Base-by-base conservation (phyloP, 2,797 vertebrate species). In the Sparidentex hasta region DNA sequence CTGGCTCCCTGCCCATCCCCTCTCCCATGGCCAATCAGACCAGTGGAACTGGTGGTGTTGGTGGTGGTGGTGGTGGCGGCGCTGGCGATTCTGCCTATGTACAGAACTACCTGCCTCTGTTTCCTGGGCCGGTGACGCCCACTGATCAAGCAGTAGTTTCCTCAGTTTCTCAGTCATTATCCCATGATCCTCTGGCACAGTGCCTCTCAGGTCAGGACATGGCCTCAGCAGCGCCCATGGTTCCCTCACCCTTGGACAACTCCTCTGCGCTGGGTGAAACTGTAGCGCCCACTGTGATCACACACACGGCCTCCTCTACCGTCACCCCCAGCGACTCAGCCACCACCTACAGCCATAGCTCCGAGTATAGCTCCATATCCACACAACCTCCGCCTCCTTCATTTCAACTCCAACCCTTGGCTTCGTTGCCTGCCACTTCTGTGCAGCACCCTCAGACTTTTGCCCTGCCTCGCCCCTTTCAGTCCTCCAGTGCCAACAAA, bases 271-370 rank as follows among this genome's bases (percentile, higher is more conserved):
- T 90, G 74, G 86, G 87, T 25, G 96, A 87, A 78, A 85, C 81
- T 21, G 91, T 90, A 4, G 85, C 93, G 0, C 89, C 83, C 3
- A 90, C 95, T 0, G 96, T 97, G 74, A 96, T 95, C 76, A 97
- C 97, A 1, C 97, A 97, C 93, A 96, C 96, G 0, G 94, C 96
- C 18, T 95, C 97, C 0, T 93, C 97, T n/a, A 92, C 95, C 0
- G 91, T 95, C 57, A 96, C 95, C 0, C 94, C 95, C 17, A 95
- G 94, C 0, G 90, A 95, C 20, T 92, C 95, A 0, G 94, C 96
- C 88, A 93, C 96, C 85, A 95, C 96, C 86, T 96, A 97, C 87
- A 96, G 95, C 92, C 96, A 96, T 72, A 91, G 91, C 86, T 94
- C 96, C 51, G 94, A 95, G 2, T 93, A 87, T 52, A 47, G 78